Percentiles rank a stretch among this genome's conserved stretches.
phyloP scores from a whole-genome alignment of 2,888 invertebrate genomes.

The Perizoma affinitatum region DNA sequence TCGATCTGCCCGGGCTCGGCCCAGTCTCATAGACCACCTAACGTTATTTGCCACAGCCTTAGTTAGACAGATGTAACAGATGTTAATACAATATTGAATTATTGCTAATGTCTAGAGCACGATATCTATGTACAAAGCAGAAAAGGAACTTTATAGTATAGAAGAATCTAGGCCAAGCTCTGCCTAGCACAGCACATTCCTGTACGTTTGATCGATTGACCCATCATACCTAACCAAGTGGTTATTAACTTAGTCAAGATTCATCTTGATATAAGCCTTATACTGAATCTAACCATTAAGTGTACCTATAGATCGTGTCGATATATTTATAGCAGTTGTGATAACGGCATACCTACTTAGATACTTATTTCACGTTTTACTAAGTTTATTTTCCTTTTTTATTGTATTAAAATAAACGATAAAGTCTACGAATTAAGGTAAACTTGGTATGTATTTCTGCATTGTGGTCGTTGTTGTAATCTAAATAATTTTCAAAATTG shows the following conservation, averaged over 20 bases:
- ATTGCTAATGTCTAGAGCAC: constrained; percentile 38
- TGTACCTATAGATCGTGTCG: too few species aligned
- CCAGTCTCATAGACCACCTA: constrained; percentile 18
- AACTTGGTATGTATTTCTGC: too few species aligned
- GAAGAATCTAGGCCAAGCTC: constrained; percentile 30
- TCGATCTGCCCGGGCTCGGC: background rate
- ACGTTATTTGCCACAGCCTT: constrained; percentile 44
- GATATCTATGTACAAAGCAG: constrained; percentile 5
- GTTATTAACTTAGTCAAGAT: constrained; percentile 44
- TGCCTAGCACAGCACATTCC: constrained; percentile 39
- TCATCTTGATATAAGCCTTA: too few species aligned
- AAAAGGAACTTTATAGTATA: background rate
- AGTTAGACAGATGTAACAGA: constrained; percentile 40
- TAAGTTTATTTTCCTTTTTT: too few species aligned
- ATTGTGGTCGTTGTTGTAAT: too few species aligned
- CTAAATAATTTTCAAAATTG: too few species aligned
- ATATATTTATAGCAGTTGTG: too few species aligned
- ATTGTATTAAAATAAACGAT: too few species aligned
- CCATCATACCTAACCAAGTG: constrained; percentile 47
- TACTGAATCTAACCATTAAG: too few species aligned
- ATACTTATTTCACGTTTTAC: too few species aligned
- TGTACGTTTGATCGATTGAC: constrained; percentile 50
- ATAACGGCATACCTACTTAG: too few species aligned
- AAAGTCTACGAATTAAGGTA: too few species aligned
- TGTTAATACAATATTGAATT: constrained; percentile 48